Evolutionary conservation across 37 sponge, comb jelly and placozoan species (phyloP).

Genomic region (Ianthella basta): DNA sequence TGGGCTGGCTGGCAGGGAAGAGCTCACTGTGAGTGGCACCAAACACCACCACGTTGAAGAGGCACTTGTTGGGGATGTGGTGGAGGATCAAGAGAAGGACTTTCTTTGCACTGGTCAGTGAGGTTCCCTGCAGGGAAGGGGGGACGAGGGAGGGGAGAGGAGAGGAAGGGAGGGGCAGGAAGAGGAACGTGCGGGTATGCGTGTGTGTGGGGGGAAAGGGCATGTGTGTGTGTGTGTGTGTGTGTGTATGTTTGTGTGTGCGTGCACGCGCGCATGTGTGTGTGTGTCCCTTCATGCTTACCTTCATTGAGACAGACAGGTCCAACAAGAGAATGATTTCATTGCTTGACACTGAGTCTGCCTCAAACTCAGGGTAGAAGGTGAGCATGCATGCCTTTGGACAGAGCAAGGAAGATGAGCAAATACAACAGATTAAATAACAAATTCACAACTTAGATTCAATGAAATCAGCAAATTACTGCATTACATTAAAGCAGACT

Average conservation of each 20-base stretch:
- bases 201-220: too few relatives aligned
- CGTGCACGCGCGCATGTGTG: too few relatives aligned
- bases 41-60: slow-evolving; percentile 83
- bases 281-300: too few relatives aligned
- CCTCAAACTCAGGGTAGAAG: slow-evolving; percentile 98
- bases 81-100: slow-evolving; percentile 76
- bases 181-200: too few relatives aligned
- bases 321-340: slow-evolving; percentile 88
- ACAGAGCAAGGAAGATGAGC: too few relatives aligned
- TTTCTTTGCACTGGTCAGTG: slow-evolving; percentile 72
- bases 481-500: not conserved
- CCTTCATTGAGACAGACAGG: slow-evolving; percentile 94
- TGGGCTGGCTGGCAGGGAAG: slow-evolving; percentile 77
- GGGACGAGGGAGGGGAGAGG: not conserved
- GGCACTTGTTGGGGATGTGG: slow-evolving; percentile 79
- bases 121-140: slow-evolving; percentile 36
- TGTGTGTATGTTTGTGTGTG: too few relatives aligned
- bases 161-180: too few relatives aligned
- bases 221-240: too few relatives aligned
- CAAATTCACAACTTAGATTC: too few relatives aligned
- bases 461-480: too few relatives aligned
- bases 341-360: slow-evolving; percentile 59
- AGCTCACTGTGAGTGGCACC: slow-evolving; percentile 80
- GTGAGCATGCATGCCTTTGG: slow-evolving; percentile 97
- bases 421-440: too few relatives aligned